phyloP scores from a whole-genome alignment of 2,113 vertebrate genomes.

The Phyllostomus discolor region DNA sequence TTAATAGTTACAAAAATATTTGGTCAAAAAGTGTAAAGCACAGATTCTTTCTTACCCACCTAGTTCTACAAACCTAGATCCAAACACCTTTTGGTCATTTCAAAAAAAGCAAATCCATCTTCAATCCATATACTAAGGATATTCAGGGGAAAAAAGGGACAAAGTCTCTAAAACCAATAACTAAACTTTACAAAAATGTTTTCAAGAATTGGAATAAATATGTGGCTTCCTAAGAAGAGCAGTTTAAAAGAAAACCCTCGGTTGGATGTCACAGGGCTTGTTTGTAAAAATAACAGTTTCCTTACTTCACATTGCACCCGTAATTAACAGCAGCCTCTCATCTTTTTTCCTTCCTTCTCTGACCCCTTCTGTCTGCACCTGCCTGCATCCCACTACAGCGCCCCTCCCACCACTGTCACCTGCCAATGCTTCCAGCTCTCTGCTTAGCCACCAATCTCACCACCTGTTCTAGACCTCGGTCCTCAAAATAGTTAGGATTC shows the following conservation, averaged over 20 bases:
- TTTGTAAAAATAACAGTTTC: neutral
- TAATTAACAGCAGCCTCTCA: neutral
- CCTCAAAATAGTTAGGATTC: neutral
- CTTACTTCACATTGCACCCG: neutral
- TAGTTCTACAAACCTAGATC: neutral
- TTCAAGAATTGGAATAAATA: neutral
- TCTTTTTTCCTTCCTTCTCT: neutral
- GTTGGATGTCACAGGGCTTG: neutral
- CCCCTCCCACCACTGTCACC: rapidly evolving
- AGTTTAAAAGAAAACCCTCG: neutral
- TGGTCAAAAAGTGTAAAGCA: neutral
- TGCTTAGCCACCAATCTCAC: neutral
- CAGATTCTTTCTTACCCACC: neutral
- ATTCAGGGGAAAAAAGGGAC: neutral
- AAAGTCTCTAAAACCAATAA: neutral
- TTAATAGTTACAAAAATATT: neutral
- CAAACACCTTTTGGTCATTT: neutral
- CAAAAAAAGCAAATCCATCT: neutral
- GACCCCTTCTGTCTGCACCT: neutral
- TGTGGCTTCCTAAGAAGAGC: neutral
- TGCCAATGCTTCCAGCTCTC: neutral
- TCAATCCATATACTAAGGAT: neutral
- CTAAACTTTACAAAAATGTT: neutral
- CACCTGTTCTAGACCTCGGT: neutral
- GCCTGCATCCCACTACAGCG: rapidly evolving